A percentile compares a stretch with the other conserved stretches of the same genome.
These are phyloP conservation scores for Daboia siamensis DNA, from an alignment of 2,113 vertebrate genomes.

Conservation along the genomic window DNA sequence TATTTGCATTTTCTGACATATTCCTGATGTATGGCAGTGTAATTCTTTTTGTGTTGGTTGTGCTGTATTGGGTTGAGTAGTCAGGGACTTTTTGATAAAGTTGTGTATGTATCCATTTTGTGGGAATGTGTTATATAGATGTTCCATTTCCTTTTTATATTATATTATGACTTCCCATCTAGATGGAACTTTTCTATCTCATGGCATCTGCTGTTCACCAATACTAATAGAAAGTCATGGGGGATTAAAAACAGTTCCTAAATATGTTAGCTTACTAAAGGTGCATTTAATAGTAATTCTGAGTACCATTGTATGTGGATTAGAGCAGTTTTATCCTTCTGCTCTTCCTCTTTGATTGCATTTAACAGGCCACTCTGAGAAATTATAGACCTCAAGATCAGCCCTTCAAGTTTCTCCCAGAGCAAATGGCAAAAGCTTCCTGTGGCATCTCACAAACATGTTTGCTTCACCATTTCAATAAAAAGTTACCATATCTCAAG, in stretches of 20 bases:
- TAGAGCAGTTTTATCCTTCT: not conserved
- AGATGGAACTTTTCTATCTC: not conserved
- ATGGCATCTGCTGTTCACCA: not conserved
- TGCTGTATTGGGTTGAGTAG: too few species aligned
- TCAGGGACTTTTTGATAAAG: too few species aligned
- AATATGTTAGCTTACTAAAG: not conserved
- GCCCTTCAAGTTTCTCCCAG: not conserved
- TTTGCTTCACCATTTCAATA: not conserved
- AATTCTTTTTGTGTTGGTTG: too few species aligned
- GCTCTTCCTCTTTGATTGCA: not conserved
- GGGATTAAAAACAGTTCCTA: not conserved
- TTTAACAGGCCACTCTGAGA: not conserved
- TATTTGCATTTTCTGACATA: too few species aligned
- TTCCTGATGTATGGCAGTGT: too few species aligned
- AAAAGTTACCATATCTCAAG: not conserved
- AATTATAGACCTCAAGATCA: not conserved
- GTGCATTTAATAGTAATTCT: not conserved
- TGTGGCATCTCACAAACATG: not conserved
- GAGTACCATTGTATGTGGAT: not conserved
- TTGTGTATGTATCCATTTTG: too few species aligned
- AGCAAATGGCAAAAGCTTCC: not conserved
- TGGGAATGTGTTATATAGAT: too few species aligned
- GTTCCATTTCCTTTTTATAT: too few species aligned
- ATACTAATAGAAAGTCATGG: not conserved
- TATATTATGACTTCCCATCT: not conserved